Base-by-base conservation (phyloP, 1,140 invertebrate species). In the Gyrodactylus salaris region DNA sequence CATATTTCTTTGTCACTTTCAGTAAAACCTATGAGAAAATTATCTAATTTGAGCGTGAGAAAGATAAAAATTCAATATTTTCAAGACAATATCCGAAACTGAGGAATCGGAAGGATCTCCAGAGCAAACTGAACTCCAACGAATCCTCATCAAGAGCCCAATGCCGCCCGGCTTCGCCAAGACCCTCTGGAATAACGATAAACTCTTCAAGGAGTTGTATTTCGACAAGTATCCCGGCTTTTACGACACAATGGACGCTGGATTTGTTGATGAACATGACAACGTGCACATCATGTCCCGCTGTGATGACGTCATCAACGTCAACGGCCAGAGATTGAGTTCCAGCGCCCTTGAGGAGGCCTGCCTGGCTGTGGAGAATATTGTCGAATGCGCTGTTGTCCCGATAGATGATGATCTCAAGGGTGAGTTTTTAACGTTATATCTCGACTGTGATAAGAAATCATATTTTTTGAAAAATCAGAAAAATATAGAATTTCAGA, bases 251-350 rank as follows among this genome's bases (percentile, higher is more conserved):
- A 91, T 91, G 87, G 91, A 95, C 78, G 88, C 89, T 0, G 91
- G 90, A 0, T 89, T 87, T 77, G 83, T 85, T 27, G 89, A 91
- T 77, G 84, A 87, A 72, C 85, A 86, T 75, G 89, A 89, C 1
- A 88, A 89, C 74, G 83, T 94, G 0, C 88, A 87, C 77, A 88
- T 94, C 0, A 88, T 89, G 26, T 87, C 89, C 89, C 82, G 91
- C 24, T 88, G 88, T 74, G 91, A 95, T 81, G 91, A 95, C 79
- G 86, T 95, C n/a, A 93, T 95, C 74, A 94, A 94, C 78, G 89
- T 94, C 0, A 87, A 91, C 0, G 90, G 91, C 0, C 89, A 93
- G 78, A 82, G 90, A 68, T 81, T 95, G 19, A 90, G 88, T 0
- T 90, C 89, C 0, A 85, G 87, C 0, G 87, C 87, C 0, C 78